phyloP scores from a whole-genome alignment of 2,888 invertebrate species.

The Penaeus monodon region DNA sequence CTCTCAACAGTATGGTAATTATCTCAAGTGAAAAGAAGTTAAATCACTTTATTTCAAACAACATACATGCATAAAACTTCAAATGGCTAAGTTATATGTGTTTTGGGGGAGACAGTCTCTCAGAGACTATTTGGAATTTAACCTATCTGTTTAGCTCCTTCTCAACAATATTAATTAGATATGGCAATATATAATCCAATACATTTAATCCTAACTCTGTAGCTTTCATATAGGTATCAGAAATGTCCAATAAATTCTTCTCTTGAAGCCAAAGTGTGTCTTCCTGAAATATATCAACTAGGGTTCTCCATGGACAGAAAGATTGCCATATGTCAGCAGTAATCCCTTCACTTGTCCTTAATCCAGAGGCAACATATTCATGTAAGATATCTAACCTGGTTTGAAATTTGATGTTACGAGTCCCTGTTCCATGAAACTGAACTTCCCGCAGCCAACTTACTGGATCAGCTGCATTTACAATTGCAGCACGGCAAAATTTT shows the following conservation, averaged over 20 bases:
- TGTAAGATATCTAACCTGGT: conserved; percentile 13
- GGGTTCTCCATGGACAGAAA: conserved; percentile 16
- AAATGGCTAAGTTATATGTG: no score
- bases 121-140: not conserved
- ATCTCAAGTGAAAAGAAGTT: no score
- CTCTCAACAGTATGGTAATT: no score
- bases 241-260: conserved; percentile 4
- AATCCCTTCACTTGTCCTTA: conserved; percentile 55
- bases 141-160: not conserved
- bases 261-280: conserved; percentile 21
- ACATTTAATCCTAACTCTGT: conserved; percentile 48
- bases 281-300: conserved; percentile 25
- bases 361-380: conserved; percentile 48
- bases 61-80: no score
- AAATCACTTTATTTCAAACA: no score
- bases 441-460: conserved; percentile 53
- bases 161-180: conserved; percentile 31
- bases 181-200: conserved; percentile 49
- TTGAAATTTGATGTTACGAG: conserved; percentile 17
- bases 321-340: conserved; percentile 19
- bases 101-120: no score
- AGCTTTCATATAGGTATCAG: conserved; percentile 27
- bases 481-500: conserved; percentile 36
- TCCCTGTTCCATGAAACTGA: conserved; percentile 42
- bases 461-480: conserved; percentile 54